Percentiles rank a stretch among this genome's conserved stretches.
Conservation (phyloP, 2,888 invertebrate genomes). For the Tillus elongatus region DNA sequence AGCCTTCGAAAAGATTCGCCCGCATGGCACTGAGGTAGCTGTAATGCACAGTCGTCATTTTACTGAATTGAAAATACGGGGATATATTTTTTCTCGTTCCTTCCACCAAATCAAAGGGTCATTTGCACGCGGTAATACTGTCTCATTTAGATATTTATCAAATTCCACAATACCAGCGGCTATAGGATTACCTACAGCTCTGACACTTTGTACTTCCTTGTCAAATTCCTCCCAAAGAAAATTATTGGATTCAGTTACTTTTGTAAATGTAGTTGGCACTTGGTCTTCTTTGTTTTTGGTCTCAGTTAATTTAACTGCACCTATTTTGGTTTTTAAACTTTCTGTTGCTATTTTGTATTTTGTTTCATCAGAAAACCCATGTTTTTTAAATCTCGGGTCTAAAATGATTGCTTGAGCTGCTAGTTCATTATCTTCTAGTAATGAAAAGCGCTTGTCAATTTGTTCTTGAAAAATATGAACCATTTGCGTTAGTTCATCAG, state of each 20-base stretch:
- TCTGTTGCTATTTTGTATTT: not conserved
- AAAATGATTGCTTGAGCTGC: not conserved
- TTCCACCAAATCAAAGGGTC: no score
- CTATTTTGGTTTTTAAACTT: not conserved
- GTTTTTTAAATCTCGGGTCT: slow-evolving; percentile 1
- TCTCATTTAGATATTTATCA: no score
- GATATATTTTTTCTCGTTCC: no score
- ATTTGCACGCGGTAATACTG: no score
- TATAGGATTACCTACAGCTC: no score
- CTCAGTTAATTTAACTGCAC: not conserved
- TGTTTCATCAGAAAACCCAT: not conserved
- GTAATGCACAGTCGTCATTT: no score
- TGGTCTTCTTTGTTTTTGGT: not conserved
- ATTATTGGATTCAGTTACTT: not conserved
- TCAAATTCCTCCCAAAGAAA: slow-evolving; percentile 1
- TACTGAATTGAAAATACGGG: no score
- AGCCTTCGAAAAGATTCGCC: no score
- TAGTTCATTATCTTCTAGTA: not conserved
- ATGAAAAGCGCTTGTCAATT: not conserved
- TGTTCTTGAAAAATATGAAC: not conserved
- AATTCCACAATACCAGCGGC: no score
- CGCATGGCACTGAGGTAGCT: no score
- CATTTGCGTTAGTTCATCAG: not conserved
- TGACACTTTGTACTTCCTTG: not conserved
- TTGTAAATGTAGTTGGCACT: not conserved